Evolutionary conservation across 1,140 invertebrate genomes (phyloP).

Genomic region (Potamilus streckersoni): DNA sequence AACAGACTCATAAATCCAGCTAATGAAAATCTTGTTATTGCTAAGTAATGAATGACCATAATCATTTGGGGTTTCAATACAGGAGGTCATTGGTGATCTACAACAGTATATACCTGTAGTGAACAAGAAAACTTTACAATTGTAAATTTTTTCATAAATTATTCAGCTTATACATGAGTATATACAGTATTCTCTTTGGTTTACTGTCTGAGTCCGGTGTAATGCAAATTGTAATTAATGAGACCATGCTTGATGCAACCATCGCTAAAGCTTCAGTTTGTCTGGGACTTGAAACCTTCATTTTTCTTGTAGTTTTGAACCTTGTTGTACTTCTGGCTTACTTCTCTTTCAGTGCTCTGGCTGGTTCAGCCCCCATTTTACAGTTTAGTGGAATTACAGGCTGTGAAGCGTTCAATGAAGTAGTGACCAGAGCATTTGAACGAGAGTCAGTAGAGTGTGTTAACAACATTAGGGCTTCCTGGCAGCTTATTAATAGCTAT

Average conservation of each 20-base stretch:
- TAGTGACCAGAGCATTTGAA: constrained; percentile 83
- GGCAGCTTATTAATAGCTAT: constrained; percentile 78
- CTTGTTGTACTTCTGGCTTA: background rate
- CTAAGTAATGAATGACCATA: no score
- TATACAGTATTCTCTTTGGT: no score
- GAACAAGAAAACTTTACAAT: no score
- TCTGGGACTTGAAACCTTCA: background rate
- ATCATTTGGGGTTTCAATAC: no score
- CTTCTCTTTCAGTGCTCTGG: constrained; percentile 78
- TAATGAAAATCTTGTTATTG: no score
- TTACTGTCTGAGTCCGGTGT: no score
- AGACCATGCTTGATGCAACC: background rate
- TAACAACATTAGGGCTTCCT: constrained; percentile 81
- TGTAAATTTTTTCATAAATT: no score
- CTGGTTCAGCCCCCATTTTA: constrained; percentile 93
- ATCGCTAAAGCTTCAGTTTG: no score
- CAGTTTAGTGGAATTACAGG: constrained; percentile 86
- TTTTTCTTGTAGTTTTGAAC: background rate
- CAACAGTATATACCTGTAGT: no score
- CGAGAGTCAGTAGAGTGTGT: constrained; percentile 76
- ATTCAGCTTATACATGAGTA: no score
- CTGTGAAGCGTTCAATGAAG: constrained; percentile 83
- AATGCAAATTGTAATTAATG: background rate
- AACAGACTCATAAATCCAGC: no score
- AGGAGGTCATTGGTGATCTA: no score